Evolutionary conservation across 1,140 invertebrate species (phyloP).

Genomic region (Melipona quadrifasciata): DNA sequence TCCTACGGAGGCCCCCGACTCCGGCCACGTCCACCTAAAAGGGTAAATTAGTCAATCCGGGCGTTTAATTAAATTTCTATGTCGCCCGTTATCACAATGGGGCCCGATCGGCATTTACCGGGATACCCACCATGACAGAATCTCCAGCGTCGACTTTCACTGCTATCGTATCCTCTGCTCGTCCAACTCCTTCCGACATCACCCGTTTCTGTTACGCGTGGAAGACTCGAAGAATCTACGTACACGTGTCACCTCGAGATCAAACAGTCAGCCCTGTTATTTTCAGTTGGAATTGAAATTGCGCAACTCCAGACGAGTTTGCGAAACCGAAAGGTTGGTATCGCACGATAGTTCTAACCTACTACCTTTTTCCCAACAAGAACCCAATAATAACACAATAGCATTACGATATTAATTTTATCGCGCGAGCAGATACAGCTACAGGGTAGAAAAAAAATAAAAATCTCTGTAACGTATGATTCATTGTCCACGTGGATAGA

Average conservation of each 20-base stretch:
- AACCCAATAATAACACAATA: too few species aligned
- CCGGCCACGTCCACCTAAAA: slow-evolving; percentile 38
- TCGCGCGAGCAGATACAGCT: too few species aligned
- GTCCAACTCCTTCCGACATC: neutral
- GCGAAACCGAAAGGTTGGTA: too few species aligned
- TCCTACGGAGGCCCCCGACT: slow-evolving; percentile 27
- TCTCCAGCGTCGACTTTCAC: slow-evolving; percentile 54
- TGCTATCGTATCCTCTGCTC: slow-evolving; percentile 26
- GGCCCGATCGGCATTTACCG: slow-evolving; percentile 47
- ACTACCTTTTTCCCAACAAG: too few species aligned
- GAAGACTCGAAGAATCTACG: neutral
- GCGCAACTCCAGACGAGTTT: too few species aligned
- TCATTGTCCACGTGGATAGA: neutral
- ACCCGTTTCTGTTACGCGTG: neutral
- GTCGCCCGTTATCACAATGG: slow-evolving; percentile 62
- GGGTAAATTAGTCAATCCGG: slow-evolving; percentile 48
- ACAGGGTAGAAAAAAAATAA: too few species aligned
- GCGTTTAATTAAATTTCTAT: slow-evolving; percentile 70
- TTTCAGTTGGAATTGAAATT: too few species aligned
- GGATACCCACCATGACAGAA: slow-evolving; percentile 22
- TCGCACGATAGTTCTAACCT: too few species aligned
- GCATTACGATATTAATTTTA: too few species aligned
- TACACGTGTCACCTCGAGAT: neutral
- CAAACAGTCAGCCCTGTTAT: too few species aligned
- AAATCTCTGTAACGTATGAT: too few species aligned